Conservation (phyloP, 2,888 invertebrate genomes). For the Diplazon laetatorius region DNA sequence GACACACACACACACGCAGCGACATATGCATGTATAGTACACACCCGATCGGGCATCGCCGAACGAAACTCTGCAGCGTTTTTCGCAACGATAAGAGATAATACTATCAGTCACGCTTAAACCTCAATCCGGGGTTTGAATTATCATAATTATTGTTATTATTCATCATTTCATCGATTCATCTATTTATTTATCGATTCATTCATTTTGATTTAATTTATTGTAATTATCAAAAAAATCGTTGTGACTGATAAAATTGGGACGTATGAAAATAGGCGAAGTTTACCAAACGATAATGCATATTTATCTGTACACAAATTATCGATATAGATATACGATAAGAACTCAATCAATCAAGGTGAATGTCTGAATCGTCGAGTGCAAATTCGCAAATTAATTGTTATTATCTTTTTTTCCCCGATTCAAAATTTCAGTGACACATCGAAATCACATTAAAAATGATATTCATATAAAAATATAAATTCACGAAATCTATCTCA, state of each 20-base stretch:
- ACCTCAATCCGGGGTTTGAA: too few species aligned
- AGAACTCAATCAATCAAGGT: neutral
- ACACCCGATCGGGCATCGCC: too few species aligned
- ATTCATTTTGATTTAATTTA: constrained; percentile 8
- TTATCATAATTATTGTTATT: too few species aligned
- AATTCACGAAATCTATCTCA: too few species aligned
- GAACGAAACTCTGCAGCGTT: constrained; percentile 34
- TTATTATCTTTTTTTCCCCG: neutral
- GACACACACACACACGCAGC: constrained; percentile 38
- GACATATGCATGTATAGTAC: constrained; percentile 42
- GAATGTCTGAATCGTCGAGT: neutral
- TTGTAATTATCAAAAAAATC: constrained; percentile 1
- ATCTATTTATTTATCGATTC: too few species aligned
- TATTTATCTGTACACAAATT: too few species aligned
- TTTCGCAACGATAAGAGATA: constrained; percentile 55
- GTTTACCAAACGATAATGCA: too few species aligned
- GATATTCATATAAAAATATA: too few species aligned
- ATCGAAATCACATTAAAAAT: too few species aligned
- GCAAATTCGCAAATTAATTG: neutral
- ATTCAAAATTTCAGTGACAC: too few species aligned
- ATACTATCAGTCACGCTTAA: constrained; percentile 14
- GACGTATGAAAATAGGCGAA: neutral
- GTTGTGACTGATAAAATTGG: neutral
- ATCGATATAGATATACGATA: neutral
- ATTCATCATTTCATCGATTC: too few species aligned